Evolutionary conservation across 2,888 invertebrate species (phyloP), one percentile per base, ranked within the genome.

Genomic region (Zaprionus bogoriensis): DNA sequence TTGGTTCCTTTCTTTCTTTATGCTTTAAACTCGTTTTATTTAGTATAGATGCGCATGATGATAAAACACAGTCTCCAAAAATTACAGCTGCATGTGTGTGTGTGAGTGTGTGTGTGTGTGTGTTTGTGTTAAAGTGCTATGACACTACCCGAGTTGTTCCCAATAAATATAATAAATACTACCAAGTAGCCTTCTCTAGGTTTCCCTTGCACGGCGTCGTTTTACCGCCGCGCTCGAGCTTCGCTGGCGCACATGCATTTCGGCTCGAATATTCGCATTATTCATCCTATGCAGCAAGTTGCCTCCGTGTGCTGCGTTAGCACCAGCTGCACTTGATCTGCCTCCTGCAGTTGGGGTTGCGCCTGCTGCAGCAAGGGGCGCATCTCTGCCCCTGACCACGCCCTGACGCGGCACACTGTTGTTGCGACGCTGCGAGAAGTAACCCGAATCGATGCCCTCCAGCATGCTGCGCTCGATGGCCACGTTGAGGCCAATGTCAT

Each of bases 391-490:
- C 9, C 32, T 12, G 17, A 17, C 17, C 0, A 0, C 14, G 17
- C 14, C 17, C 32, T 36, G 32, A 14, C 32, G 14, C 0, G 32
- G 7, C 3, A 36, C 1, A 1, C 32, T 36, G 3, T 12, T 36
- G 4, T 36, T 36, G 32, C 32, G 32, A 17, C 32, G 32, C 32
- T 17, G 32, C 6, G 32, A 17, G 9, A 17, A 17, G 32, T 36
- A 36, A 17, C 32, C 32, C 32, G 32, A 36, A 2, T 17, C 32
- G 17, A 36, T 42, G 3, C 46, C 46, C 6, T 60, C 68, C 23
- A 54, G 4, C 23, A 79, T 46, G 57, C 80, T 76, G 19, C 77
- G 77, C 52, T 75, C 58, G 7, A 76, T 50, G 44, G 77, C 73
- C 59, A 77, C 2, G 32, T 67, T 77, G 3, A 79, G 42, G 2